A percentile compares a stretch with the other conserved stretches of the same genome.
These are phyloP conservation scores for Gavia stellata DNA, from an alignment of 2,113 vertebrate genomes.

Conservation along the genomic window DNA sequence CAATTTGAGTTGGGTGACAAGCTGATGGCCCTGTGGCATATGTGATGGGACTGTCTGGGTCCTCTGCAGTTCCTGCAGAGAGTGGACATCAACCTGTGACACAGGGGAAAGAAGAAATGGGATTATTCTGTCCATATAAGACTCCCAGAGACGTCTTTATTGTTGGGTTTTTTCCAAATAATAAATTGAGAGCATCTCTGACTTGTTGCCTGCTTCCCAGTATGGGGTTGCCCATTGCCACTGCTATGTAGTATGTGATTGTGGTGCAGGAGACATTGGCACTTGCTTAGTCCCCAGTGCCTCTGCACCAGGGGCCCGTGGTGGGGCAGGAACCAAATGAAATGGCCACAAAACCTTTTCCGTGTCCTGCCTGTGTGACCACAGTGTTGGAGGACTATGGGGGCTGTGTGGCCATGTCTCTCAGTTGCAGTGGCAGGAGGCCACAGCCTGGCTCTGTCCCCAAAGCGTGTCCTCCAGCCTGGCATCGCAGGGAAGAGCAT, in stretches of 20 bases:
- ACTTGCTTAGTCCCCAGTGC: neutral
- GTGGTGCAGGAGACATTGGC: neutral
- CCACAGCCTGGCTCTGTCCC: neutral
- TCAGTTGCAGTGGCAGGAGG: neutral
- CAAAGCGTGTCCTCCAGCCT: neutral
- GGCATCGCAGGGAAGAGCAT: neutral
- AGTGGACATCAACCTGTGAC: neutral
- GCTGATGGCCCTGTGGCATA: neutral
- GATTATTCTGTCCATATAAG: neutral
- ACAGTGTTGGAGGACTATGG: neutral
- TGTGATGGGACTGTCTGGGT: neutral
- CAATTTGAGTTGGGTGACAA: rapidly evolving
- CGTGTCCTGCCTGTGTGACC: rapidly evolving
- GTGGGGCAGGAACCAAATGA: neutral
- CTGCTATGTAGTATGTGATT: rapidly evolving
- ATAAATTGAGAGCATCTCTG: neutral
- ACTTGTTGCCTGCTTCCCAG: neutral
- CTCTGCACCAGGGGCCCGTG: rapidly evolving
- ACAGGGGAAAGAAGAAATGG: too few species aligned
- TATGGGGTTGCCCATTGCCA: neutral
- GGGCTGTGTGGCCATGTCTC: neutral
- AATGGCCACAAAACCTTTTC: rapidly evolving
- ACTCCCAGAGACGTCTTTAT: neutral
- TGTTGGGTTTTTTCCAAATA: neutral
- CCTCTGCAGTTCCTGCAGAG: neutral